Evolutionary conservation across 2,888 invertebrate genomes (phyloP).

Genomic region (Trypoxylon attenuatum): DNA sequence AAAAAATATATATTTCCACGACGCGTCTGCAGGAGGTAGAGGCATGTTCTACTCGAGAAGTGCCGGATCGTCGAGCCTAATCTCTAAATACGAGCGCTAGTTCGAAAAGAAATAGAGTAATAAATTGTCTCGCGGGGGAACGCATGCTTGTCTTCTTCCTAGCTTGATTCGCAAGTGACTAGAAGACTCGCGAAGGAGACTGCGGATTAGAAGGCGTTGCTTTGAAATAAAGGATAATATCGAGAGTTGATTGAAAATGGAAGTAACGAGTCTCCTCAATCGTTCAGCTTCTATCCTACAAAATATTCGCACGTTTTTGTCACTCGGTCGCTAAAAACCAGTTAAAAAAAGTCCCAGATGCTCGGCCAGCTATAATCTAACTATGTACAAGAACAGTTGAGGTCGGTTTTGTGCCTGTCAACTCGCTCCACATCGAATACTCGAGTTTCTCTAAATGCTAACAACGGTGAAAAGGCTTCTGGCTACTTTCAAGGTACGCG

Average conservation of each 20-base stretch:
- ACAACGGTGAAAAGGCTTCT: conserved; percentile 58
- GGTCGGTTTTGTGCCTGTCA: conserved; percentile 26
- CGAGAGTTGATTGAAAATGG: too few relatives aligned
- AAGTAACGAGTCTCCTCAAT: background rate
- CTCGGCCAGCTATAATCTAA: conserved; percentile 29
- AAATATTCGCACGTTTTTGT: conserved; percentile 13
- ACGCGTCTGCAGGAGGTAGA: conserved; percentile 13
- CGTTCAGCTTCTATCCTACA: background rate
- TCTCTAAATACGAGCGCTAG: conserved; percentile 4
- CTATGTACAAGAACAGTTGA: conserved; percentile 45
- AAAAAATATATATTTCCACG: conserved; percentile 38
- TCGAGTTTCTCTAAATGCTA: conserved; percentile 20
- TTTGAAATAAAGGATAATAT: background rate
- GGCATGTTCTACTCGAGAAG: conserved; percentile 18
- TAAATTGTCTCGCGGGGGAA: too few relatives aligned
- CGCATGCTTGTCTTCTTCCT: too few relatives aligned
- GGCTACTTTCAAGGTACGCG: conserved; percentile 67
- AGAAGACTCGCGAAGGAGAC: conserved; percentile 32
- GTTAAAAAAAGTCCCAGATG: conserved; percentile 18
- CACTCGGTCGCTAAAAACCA: conserved; percentile 29
- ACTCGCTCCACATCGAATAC: background rate
- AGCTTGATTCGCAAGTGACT: conserved; percentile 20
- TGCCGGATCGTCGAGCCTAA: conserved; percentile 45
- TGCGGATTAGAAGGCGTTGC: background rate
- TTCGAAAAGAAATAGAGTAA: too few relatives aligned